Base-by-base conservation (phyloP, 1,140 invertebrate genomes). In the Hyles vespertilio region DNA sequence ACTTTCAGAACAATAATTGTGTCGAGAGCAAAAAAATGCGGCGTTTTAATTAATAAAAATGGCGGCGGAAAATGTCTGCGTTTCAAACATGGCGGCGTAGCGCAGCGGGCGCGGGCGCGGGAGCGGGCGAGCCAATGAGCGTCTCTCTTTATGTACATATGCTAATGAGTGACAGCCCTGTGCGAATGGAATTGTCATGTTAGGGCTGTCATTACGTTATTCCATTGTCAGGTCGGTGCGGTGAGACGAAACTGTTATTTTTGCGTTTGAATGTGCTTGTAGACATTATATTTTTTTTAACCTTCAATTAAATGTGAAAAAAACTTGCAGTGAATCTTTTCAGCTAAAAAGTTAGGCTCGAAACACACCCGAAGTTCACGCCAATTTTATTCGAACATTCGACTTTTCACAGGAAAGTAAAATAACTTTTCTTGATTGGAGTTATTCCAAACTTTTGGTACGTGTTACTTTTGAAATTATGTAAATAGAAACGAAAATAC, bases 141-240 rank as follows among this genome's bases (percentile, higher is more conserved):
- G 76, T 56, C 56, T 61, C 66, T 60, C 71, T 73, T 75, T 82
- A 80, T 87, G 79, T 84, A 79, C 79, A 76, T 84, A 87, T 87
- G 82, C 70, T 87, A 87, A 87, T 84, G 78, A 82, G 77, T 79
- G 84, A 80, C 84, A 84, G 70, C 71, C 69, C 78, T 77, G 62
- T 61, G 67, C 73, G 79, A 86, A 87, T 87, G 84, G 84, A 82
- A 87, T 84, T 84, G 79, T 87, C 81, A 70, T 87, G 84, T 87
- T 72, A 82, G 82, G 70, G 77, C 56, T 84, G 81, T 79, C 80
- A 81, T 81, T 82, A 82, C 67, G 65, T 74, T 83, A 75, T 73
- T 69, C 74, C 53, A 50, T 61, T 59, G 70, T 67, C 62, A 69
- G 61, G 72, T 78, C 71, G 67, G 69, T 63, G 67, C 53, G 60